Evolutionary conservation across 2,797 vertebrate genomes (phyloP), one percentile per base, ranked within the genome.

Genomic region (Mus minutoides): DNA sequence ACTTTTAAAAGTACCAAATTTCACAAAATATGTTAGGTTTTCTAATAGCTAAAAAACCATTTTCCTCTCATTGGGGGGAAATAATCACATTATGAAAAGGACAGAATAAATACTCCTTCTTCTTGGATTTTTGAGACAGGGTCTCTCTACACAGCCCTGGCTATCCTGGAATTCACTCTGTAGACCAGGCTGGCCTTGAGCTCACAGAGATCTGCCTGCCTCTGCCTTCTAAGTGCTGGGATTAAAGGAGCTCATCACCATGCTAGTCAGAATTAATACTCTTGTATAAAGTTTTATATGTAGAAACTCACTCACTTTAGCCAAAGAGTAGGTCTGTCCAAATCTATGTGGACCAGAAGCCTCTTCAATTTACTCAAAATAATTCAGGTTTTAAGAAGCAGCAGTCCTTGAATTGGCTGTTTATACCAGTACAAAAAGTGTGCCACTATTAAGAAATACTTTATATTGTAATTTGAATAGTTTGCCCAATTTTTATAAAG

Each of bases 401-500:
- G 94, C 34, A 49, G 40, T 92, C 69, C 46, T 97, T 97, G 92
- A 56, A 12, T 14, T 31, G 52, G 16, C 62, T 89, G 37, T 76
- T 97, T 92, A 88, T 29, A 95, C 14, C 82, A 92, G 83, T 62
- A 0, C 6, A 83, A 62, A 96, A 94, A 96, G 60, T 43, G 92
- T 77, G 21, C 29, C 40, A 75, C 26, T 71, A 89, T 52, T 58
- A 92, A 90, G n/a, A 97, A 95, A 91, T 62, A 91, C 77, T 94
- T 94, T 94, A 69, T 94, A 83, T 40, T 73, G 90, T 82, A 94
- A 88, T 5, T 21, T 78, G 4, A 92, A 93, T 58, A 91, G 37
- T 95, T 97, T 93, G 95, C 19, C 43, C 90, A 64, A 83, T 96
- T 97, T 97, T 95, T 56, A 96, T 76, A 87, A 96, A 96, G 78